phyloP scores from a whole-genome alignment of 2,113 vertebrate genomes.

The Pimephales promelas region DNA sequence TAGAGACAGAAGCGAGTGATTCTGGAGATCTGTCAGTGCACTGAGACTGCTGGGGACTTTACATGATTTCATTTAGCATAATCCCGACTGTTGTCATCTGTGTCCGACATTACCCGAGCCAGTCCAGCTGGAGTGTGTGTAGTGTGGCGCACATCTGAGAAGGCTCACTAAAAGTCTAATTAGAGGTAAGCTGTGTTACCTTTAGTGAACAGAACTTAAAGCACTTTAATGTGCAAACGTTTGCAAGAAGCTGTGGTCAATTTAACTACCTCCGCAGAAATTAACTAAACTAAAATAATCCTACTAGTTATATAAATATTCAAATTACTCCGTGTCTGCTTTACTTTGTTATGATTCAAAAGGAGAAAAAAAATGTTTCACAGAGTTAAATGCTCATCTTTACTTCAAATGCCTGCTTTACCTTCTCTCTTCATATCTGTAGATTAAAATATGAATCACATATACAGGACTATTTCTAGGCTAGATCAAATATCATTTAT shows the following conservation, averaged over 20 bases:
- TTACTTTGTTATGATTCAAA: neutral
- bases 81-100: neutral
- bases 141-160: conserved; percentile 4
- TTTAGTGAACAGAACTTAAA: conserved; percentile 11
- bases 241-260: neutral
- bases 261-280: neutral
- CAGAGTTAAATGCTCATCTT: neutral
- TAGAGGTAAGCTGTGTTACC: conserved; percentile 27
- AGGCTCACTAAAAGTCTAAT: neutral
- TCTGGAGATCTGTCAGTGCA: conserved; percentile 9
- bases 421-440: neutral
- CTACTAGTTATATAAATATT: neutral
- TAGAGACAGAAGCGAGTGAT: conserved; percentile 1
- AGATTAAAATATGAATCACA: neutral
- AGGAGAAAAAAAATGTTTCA: neutral
- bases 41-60: neutral
- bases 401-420: neutral
- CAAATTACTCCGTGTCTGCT: neutral
- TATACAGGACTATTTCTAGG: neutral
- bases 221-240: neutral
- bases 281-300: neutral
- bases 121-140: conserved; percentile 16
- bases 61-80: neutral
- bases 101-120: neutral
- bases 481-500: neutral